phyloP scores from a whole-genome alignment of 2,888 invertebrate genomes.

The Hypsopygia costalis region DNA sequence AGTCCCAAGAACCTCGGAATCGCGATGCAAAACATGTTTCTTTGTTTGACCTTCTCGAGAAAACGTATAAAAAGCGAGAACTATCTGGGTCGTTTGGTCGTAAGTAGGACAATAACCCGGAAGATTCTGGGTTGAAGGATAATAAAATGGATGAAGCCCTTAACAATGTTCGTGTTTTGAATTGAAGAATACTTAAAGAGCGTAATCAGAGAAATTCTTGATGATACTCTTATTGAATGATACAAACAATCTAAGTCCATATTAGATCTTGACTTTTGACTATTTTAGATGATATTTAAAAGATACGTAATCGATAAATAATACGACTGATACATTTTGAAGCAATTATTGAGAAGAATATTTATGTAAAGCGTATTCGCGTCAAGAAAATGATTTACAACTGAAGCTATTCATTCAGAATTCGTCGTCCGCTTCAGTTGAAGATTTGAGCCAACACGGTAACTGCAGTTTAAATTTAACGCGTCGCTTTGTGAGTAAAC shows the following conservation, averaged over 20 bases:
- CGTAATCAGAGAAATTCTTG: background rate
- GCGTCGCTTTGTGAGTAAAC: constrained; percentile 45
- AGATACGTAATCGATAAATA: too few species aligned
- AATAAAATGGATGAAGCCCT: constrained; percentile 2
- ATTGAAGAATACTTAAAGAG: background rate
- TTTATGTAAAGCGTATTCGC: too few species aligned
- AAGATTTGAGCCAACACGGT: constrained; percentile 25
- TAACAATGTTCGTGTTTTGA: background rate
- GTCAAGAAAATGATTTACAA: too few species aligned
- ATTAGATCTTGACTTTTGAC: too few species aligned
- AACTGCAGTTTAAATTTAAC: constrained; percentile 46
- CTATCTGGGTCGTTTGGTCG: constrained; percentile 8
- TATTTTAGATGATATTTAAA: too few species aligned
- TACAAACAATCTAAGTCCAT: too few species aligned
- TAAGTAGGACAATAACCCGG: constrained; percentile 9
- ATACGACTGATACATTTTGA: too few species aligned
- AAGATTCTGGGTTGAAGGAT: constrained; percentile 2
- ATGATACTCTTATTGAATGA: background rate
- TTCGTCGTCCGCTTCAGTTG: constrained; percentile 13
- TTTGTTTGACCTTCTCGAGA: constrained; percentile 5
- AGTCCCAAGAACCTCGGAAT: background rate
- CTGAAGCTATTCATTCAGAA: constrained; percentile 1
- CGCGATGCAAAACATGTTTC: background rate
- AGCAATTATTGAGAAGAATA: too few species aligned
- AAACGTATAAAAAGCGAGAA: constrained; percentile 5